phyloP scores from a whole-genome alignment of 2,797 vertebrate genomes.

The Pelochelys cantorii region DNA sequence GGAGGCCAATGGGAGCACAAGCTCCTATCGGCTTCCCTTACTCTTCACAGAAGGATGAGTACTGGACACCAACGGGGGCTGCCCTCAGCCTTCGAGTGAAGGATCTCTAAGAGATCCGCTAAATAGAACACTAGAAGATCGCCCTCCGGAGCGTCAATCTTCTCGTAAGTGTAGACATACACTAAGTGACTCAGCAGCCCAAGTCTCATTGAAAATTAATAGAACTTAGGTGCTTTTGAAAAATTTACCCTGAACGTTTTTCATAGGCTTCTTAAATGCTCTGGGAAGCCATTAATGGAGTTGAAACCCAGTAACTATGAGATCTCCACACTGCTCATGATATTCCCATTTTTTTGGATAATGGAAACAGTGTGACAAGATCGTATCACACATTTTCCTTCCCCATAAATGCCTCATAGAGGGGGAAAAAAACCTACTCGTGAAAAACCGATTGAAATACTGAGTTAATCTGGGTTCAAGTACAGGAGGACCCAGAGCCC shows the following conservation, averaged over 20 bases:
- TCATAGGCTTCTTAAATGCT: neutral
- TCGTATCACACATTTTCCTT: neutral
- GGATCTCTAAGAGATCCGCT: too few relatives aligned
- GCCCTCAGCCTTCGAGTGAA: too few relatives aligned
- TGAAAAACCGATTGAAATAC: constrained; percentile 6
- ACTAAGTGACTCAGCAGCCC: constrained; percentile 30
- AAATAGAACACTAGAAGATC: too few relatives aligned
- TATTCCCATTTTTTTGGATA: constrained; percentile 15
- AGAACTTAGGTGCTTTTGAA: neutral
- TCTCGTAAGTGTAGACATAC: too few relatives aligned
- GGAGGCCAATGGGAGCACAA: too few relatives aligned
- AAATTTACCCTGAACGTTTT: neutral
- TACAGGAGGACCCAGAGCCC: constrained; percentile 15
- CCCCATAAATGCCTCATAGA: neutral
- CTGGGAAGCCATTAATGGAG: constrained; percentile 13
- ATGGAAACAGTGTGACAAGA: neutral
- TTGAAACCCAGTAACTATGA: constrained; percentile 6
- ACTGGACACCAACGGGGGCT: too few relatives aligned
- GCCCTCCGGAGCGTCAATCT: too few relatives aligned
- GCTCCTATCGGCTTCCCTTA: too few relatives aligned
- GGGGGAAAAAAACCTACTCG: constrained; percentile 11
- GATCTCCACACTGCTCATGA: neutral
- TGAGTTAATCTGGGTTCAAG: constrained; percentile 16
- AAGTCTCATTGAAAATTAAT: neutral
- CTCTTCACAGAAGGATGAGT: too few relatives aligned